Percentiles rank a stretch among this genome's conserved stretches.
Conservation (phyloP, 2,797 vertebrate genomes). For the Salmo trutta region DNA sequence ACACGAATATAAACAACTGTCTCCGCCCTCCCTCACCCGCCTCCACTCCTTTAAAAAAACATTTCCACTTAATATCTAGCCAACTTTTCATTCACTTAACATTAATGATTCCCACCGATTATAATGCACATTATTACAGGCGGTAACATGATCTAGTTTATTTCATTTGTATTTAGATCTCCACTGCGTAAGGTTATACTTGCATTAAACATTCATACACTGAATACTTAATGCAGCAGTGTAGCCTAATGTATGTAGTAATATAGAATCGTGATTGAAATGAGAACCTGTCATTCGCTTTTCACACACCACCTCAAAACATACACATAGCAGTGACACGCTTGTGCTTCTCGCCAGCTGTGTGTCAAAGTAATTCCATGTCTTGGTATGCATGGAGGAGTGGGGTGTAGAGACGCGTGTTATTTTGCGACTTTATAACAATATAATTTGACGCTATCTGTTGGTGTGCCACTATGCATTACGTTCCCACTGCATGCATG, state of each 20-base stretch:
- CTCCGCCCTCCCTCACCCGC: constrained; percentile 53
- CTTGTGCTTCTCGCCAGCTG: constrained; percentile 9
- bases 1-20: constrained; percentile 43
- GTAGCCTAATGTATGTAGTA: not conserved
- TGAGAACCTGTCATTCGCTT: not conserved
- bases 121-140: not conserved
- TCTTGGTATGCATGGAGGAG: not conserved
- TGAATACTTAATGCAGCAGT: constrained; percentile 5
- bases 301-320: not conserved
- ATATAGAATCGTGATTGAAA: not conserved
- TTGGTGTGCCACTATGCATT: constrained; percentile 59
- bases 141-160: constrained; percentile 4
- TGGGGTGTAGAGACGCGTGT: constrained; percentile 19
- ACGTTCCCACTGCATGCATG: constrained; percentile 25
- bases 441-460: constrained; percentile 51
- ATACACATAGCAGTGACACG: not conserved
- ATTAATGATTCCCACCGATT: constrained; percentile 6
- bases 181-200: constrained; percentile 18
- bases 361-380: constrained; percentile 28
- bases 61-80: constrained; percentile 29
- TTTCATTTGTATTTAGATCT: constrained; percentile 9
- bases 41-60: constrained; percentile 3
- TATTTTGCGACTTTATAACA: constrained; percentile 20
- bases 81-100: constrained; percentile 22
- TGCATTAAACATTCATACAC: constrained; percentile 29